phyloP scores from a whole-genome alignment of 2,888 invertebrate genomes.

The Meliscaeva auricollis region DNA sequence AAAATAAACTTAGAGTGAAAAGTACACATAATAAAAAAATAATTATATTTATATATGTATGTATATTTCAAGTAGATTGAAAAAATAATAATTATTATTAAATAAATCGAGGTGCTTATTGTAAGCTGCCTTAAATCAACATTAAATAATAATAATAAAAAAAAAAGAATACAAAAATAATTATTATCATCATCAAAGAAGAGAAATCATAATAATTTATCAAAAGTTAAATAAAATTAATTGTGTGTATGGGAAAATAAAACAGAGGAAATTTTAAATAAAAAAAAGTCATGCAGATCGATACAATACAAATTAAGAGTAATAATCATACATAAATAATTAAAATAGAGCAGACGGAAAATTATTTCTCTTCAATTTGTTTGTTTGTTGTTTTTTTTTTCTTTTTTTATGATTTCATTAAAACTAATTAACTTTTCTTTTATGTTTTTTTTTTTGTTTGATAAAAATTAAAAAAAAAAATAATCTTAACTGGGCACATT shows the following conservation, averaged over 20 bases:
- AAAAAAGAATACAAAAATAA: no score
- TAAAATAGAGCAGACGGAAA: conserved; percentile 25
- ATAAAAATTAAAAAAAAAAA: conserved; percentile 57
- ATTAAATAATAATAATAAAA: no score
- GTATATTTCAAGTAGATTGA: conserved; percentile 21
- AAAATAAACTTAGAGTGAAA: conserved; percentile 60
- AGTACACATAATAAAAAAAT: conserved; percentile 19
- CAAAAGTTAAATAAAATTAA: no score
- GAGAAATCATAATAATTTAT: no score
- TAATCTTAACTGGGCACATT: conserved; percentile 73
- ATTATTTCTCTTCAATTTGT: conserved; percentile 51
- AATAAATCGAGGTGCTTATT: conserved; percentile 65
- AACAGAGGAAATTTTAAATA: conserved; percentile 26
- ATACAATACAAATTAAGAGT: conserved; percentile 6
- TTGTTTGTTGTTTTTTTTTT: conserved; percentile 15
- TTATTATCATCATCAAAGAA: no score
- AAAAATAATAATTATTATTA: conserved; percentile 55
- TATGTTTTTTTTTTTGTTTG: conserved; percentile 23
- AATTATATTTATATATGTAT: conserved; percentile 1
- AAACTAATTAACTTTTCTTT: conserved; percentile 72
- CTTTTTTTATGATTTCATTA: conserved; percentile 57
- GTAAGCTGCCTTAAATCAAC: conserved; percentile 67
- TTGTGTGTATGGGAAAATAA: conserved; percentile 12
- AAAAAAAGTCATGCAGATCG: conserved; percentile 22
- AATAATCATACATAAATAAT: conserved; percentile 15